Evolutionary conservation across 2,113 vertebrate species (phyloP).

Genomic region (Probosciger aterrimus): DNA sequence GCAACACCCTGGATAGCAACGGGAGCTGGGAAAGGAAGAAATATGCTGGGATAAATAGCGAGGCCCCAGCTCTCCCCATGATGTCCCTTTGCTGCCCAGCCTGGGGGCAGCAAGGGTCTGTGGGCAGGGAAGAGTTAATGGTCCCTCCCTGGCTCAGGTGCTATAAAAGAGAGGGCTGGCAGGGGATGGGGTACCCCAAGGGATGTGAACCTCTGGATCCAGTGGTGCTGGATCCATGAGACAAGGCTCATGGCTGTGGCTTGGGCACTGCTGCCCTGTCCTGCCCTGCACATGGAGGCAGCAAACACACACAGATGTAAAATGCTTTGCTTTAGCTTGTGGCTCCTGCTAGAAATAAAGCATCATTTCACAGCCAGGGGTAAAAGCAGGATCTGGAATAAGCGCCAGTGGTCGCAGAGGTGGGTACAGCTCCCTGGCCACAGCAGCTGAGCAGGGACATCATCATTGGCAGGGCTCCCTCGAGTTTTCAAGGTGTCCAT

Average conservation of each 20-base stretch:
- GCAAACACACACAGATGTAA: not conserved
- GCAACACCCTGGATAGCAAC: fast-evolving
- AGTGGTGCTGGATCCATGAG: fast-evolving
- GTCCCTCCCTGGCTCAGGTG: not conserved
- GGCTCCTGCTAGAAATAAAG: not conserved
- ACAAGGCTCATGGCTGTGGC: not conserved
- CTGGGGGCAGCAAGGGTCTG: too few relatives aligned
- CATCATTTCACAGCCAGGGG: not conserved
- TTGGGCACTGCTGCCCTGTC: not conserved
- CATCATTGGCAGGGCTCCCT: fast-evolving
- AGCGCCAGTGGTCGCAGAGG: fast-evolving
- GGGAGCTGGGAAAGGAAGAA: not conserved
- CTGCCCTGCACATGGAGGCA: fast-evolving
- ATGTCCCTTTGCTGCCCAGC: not conserved
- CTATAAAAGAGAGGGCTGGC: not conserved
- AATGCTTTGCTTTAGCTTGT: fast-evolving
- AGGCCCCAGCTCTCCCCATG: not conserved
- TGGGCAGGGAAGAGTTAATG: not conserved
- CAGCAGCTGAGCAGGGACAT: not conserved
- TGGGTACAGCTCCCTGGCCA: not conserved
- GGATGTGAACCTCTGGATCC: fast-evolving
- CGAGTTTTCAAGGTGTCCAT: fast-evolving
- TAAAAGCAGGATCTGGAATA: not conserved
- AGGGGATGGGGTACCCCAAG: not conserved
- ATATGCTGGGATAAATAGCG: fast-evolving